phyloP scores from a whole-genome alignment of 2,113 vertebrate genomes.

The Climacteris rufus region DNA sequence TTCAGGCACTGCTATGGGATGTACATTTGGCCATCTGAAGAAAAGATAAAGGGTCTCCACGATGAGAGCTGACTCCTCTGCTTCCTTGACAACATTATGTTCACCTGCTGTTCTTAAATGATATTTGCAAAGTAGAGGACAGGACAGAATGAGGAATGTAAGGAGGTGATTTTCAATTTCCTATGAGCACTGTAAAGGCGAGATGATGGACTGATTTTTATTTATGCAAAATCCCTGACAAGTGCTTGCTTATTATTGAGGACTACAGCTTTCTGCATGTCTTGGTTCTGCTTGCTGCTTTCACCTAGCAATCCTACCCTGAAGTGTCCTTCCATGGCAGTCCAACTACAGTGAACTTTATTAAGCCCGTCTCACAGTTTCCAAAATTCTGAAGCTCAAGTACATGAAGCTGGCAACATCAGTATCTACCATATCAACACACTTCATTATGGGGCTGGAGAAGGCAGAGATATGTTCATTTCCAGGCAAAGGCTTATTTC shows the following conservation, averaged over 20 bases:
- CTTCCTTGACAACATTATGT: background rate
- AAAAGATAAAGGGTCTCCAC: background rate
- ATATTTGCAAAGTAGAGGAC: background rate
- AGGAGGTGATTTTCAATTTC: background rate
- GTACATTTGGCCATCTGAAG: background rate
- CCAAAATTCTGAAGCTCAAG: background rate
- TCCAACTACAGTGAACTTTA: background rate
- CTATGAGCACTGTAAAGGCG: background rate
- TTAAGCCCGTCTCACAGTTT: background rate
- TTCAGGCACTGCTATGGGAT: background rate
- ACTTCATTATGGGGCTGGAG: background rate
- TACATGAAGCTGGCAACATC: background rate
- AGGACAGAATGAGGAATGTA: background rate
- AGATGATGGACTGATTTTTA: background rate
- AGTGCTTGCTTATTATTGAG: background rate
- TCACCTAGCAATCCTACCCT: background rate
- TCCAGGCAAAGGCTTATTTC: background rate
- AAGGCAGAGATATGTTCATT: background rate
- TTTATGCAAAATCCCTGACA: background rate
- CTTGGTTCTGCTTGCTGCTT: background rate
- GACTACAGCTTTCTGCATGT: background rate
- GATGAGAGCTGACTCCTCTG: background rate
- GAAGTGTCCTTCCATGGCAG: background rate
- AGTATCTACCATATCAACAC: background rate
- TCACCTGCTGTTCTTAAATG: background rate